Base-by-base conservation (phyloP, 2,888 invertebrate genomes). In the Lepidonotus clava region DNA sequence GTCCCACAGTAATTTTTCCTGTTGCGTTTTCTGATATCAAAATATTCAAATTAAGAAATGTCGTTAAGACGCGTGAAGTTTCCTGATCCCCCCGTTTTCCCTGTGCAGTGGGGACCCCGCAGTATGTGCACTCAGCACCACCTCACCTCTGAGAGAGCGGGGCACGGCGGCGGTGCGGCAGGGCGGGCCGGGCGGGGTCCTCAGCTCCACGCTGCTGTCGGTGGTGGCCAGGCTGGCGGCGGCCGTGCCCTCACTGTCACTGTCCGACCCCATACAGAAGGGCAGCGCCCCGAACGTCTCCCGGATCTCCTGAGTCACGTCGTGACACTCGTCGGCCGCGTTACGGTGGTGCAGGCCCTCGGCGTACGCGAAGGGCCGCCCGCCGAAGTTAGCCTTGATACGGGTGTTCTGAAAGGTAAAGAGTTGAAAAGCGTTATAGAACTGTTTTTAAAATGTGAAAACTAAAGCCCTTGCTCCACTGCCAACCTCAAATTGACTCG, bases 311-410 rank as follows among this genome's bases (percentile, higher is more conserved):
- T 93, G 89, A 1, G 92, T 92, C 67, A 92, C 88, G 87, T 94
- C 93, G 86, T 91, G 91, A n/a, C 91, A 92, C 53, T 92, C 93
- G 87, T 93, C 93, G 5, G 93, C 93, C 14, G 93, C 92, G 83
- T 92, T 93, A 8, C 92, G 83, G 87, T 93, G 93, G 85, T 92
- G 91, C 77, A 92, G 92, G 51, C 93, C 94, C 85, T 93, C 93
- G 40, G 93, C 92, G 87, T 91, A 94, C 4, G 92, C 91, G 89
- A 93, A 94, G 18, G 93, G 91, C 21, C 92, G 88, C 0, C 92
- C 90, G 84, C 94, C 94, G 91, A 94, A 94, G 89, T 94, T 94
- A 24, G 93, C 93, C 86, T 91, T 91, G 38, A 94, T 91, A 84
- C 93, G 90, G 38, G 92, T 92, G 87, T 92, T 92, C 93, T 93